A percentile compares a stretch with the other conserved stretches of the same genome.
These are phyloP conservation scores for Junonia oenone DNA, from an alignment of 2,888 invertebrate species.

Conservation along the genomic window DNA sequence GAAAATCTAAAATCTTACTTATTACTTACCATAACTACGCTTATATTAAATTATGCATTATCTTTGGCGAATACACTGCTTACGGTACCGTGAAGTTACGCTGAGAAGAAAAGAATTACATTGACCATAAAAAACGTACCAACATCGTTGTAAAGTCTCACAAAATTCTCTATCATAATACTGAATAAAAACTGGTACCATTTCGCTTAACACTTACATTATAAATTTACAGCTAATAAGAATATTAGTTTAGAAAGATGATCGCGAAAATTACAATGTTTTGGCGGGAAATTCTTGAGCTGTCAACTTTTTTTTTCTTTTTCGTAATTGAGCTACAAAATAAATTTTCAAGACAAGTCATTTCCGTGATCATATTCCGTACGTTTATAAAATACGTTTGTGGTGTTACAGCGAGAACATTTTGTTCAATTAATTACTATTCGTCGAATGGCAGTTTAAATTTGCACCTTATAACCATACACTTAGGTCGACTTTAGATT, in stretches of 20 bases:
- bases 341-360: neutral
- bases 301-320: slow-evolving; percentile 10
- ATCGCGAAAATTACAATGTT: slow-evolving; percentile 23
- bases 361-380: slow-evolving; percentile 20
- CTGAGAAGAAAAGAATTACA: slow-evolving; percentile 37
- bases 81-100: slow-evolving; percentile 57
- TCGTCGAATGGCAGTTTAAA: slow-evolving; percentile 49
- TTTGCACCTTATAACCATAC: slow-evolving; percentile 51
- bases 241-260: slow-evolving; percentile 21
- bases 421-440: slow-evolving; percentile 14
- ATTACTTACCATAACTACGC: slow-evolving; percentile 35
- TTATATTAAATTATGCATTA: slow-evolving; percentile 72
- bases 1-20: slow-evolving; percentile 23
- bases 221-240: slow-evolving; percentile 24
- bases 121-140: slow-evolving; percentile 53
- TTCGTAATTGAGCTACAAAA: neutral
- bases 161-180: slow-evolving; percentile 69
- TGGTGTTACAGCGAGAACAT: slow-evolving; percentile 23
- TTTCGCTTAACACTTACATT: slow-evolving; percentile 50
- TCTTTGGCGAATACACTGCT: slow-evolving; percentile 78
- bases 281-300: slow-evolving; percentile 21
- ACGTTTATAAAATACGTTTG: slow-evolving; percentile 19
- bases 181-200: slow-evolving; percentile 69
- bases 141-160: slow-evolving; percentile 75
- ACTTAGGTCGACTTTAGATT: slow-evolving; percentile 38